Evolutionary conservation across 1,140 invertebrate species (phyloP), one percentile per base, ranked within the genome.

Genomic region (Augochlora pura): DNA sequence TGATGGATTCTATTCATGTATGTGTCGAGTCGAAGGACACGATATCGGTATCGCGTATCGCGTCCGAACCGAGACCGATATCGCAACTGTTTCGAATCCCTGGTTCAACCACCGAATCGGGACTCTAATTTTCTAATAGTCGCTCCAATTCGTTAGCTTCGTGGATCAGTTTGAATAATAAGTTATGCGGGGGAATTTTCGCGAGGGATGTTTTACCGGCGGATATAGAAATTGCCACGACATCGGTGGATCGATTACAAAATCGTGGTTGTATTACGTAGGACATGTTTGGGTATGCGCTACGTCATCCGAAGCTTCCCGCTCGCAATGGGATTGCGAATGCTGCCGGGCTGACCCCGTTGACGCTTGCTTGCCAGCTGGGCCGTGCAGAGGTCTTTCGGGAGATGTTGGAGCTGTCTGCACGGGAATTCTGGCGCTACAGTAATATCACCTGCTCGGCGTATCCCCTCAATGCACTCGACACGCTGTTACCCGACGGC

Each of bases 401-500:
- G 83, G 99, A 99, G 94, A 99, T 99, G 97, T 94, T 99, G 89
- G 99, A 99, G 92, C 94, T 99, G 16, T 98, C 97, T 68, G 97
- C 97, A 77, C 94, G 97, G 80, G 99, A 99, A 93, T 99, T 99
- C 92, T 99, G 99, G 99, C 94, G 98, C 59, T 99, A 99, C 93
- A 99, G 98, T 87, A 99, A 99, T 90, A 99, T 99, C 86, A 99
- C 98, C n/a, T 99, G 99, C 93, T 99, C 98, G 18, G 98, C 97
- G 0, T 99, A 99, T 93, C 98, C 98, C 0, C 93, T 99, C 3
- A 98, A 98, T 92, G 98, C 98, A 23, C 93, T 99, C 86, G 99
- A 99, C 92, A 99, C 98, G 0, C 95, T 99, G 74, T 93, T 97
- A 68, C 97, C 98, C 12, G 97, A 98, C 92, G 99, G 99, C 79